phyloP scores from a whole-genome alignment of 2,797 vertebrate genomes.

The Synanceia verrucosa region DNA sequence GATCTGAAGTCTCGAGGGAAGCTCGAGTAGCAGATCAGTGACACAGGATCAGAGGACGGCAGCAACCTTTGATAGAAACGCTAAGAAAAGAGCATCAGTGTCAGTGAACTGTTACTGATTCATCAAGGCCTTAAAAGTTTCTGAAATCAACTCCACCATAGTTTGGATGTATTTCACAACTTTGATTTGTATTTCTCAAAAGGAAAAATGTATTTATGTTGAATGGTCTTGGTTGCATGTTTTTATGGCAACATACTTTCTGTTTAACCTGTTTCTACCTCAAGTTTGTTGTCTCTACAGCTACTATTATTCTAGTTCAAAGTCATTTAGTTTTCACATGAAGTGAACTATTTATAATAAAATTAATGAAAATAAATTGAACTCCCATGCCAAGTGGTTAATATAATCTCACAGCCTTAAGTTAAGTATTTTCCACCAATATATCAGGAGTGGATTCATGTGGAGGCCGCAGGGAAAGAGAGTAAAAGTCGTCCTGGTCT shows the following conservation, averaged over 20 bases:
- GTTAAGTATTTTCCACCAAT: not conserved
- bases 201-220: conserved; percentile 13
- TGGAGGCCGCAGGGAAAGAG: not conserved
- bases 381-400: not conserved
- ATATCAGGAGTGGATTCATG: conserved; percentile 1
- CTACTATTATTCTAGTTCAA: not conserved
- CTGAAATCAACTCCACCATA: not conserved
- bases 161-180: not conserved
- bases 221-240: not conserved
- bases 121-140: not conserved
- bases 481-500: conserved; percentile 17
- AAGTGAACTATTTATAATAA: not conserved
- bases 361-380: conserved; percentile 9
- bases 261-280: conserved; percentile 35
- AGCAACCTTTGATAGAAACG: not conserved
- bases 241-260: conserved; percentile 10
- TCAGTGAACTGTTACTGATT: not conserved
- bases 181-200: conserved; percentile 3
- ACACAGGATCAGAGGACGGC: not conserved
- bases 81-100: not conserved
- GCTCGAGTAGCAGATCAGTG: conserved; percentile 32
- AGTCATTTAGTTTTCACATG: not conserved
- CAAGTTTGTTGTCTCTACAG: conserved; percentile 3
- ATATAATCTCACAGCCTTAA: not conserved
- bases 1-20: conserved; percentile 68